Conservation (phyloP, 1,140 invertebrate species). For the Heliconius eleuchia region DNA sequence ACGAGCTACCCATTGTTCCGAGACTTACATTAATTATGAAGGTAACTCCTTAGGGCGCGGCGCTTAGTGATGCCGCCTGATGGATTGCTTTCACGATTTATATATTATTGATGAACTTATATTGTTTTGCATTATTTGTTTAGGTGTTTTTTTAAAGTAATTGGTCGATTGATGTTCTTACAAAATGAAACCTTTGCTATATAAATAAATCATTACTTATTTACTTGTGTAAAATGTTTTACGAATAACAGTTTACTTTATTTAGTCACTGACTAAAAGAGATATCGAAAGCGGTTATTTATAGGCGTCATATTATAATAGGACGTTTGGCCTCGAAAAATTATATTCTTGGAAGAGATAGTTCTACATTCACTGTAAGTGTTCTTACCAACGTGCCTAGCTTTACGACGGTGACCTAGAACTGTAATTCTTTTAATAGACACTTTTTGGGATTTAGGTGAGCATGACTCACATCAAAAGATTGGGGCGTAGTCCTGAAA, state of each 20-base stretch:
- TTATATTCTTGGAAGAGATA: conserved; percentile 27
- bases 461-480: conserved; percentile 37
- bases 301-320: conserved; percentile 26
- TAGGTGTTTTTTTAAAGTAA: background rate
- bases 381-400: conserved; percentile 24
- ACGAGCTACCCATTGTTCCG: background rate
- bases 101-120: background rate
- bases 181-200: background rate
- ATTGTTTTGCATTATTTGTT: background rate
- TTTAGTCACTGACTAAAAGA: background rate
- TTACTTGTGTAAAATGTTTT: background rate
- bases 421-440: conserved; percentile 46
- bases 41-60: background rate
- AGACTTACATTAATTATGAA: background rate
- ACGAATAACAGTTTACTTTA: background rate
- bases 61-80: background rate
- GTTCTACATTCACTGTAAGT: conserved; percentile 28
- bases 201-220: background rate
- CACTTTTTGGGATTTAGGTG: conserved; percentile 41
- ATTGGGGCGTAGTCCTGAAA: conserved; percentile 28
- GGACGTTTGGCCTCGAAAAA: conserved; percentile 24
- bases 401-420: conserved; percentile 39
- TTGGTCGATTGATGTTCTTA: background rate
- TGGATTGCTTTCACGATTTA: background rate
- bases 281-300: conserved; percentile 18